Conservation (phyloP, 2,113 vertebrate genomes). For the Phalacrocorax brasilianus region DNA sequence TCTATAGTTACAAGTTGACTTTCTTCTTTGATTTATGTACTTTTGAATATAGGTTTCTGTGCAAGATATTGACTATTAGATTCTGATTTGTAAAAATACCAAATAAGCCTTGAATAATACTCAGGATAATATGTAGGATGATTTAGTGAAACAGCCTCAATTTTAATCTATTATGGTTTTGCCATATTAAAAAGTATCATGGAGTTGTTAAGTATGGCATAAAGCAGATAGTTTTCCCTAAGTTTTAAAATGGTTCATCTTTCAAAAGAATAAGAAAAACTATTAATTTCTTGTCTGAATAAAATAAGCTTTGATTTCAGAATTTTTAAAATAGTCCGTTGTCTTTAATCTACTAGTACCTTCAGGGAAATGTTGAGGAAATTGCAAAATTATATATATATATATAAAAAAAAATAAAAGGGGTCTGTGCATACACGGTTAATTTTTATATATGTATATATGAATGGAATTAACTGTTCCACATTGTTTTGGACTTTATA, state of each 20-base stretch:
- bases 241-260: not conserved
- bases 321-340: not conserved
- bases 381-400: not conserved
- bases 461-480: not conserved
- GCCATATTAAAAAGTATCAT: not conserved
- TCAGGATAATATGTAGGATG: not conserved
- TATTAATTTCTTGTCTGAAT: not conserved
- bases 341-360: not conserved
- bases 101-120: not conserved
- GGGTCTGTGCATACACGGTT: fast-evolving
- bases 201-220: not conserved
- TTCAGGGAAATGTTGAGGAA: not conserved
- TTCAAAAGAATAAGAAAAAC: not conserved
- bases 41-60: not conserved
- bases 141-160: not conserved
- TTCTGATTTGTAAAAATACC: not conserved
- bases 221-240: not conserved
- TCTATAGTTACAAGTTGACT: not conserved
- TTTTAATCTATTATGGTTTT: not conserved
- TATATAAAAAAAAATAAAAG: no score
- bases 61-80: not conserved
- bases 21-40: not conserved
- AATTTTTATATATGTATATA: not conserved
- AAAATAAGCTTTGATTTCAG: not conserved
- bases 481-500: not conserved